Percentiles rank a stretch among this genome's conserved stretches.
These are phyloP conservation scores for Pollenia griseotomentosa DNA, from an alignment of 2,888 invertebrate species.

Conservation along the genomic window DNA sequence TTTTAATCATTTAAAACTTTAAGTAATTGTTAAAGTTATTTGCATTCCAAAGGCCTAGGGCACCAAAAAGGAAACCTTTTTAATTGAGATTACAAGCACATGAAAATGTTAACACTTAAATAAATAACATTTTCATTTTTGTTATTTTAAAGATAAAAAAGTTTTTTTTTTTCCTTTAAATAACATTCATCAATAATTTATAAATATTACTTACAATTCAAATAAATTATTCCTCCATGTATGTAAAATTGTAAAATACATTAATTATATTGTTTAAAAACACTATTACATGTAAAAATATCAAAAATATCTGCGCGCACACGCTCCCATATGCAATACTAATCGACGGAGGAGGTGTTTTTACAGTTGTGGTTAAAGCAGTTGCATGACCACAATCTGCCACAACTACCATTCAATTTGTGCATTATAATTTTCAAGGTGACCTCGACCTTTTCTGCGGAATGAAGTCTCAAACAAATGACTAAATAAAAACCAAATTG, in stretches of 20 bases:
- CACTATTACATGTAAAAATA: background rate
- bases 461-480: background rate
- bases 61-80: too few species aligned
- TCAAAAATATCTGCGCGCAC: background rate
- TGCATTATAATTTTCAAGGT: background rate
- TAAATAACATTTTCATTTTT: too few species aligned
- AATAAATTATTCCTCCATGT: constrained; percentile 8
- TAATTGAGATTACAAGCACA: too few species aligned
- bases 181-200: background rate
- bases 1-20: too few species aligned
- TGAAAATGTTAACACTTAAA: too few species aligned
- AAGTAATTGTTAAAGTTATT: too few species aligned
- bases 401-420: constrained; percentile 13
- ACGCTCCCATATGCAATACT: background rate
- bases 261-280: background rate
- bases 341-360: background rate
- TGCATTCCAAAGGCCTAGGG: too few species aligned
- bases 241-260: background rate
- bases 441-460: constrained; percentile 37
- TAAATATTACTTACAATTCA: background rate
- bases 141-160: too few species aligned
- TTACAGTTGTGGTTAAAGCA: background rate
- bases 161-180: background rate
- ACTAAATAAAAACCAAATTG: background rate
- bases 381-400: constrained; percentile 21